Evolutionary conservation across 1,140 invertebrate species (phyloP).

Genomic region (Cydia pomonella): DNA sequence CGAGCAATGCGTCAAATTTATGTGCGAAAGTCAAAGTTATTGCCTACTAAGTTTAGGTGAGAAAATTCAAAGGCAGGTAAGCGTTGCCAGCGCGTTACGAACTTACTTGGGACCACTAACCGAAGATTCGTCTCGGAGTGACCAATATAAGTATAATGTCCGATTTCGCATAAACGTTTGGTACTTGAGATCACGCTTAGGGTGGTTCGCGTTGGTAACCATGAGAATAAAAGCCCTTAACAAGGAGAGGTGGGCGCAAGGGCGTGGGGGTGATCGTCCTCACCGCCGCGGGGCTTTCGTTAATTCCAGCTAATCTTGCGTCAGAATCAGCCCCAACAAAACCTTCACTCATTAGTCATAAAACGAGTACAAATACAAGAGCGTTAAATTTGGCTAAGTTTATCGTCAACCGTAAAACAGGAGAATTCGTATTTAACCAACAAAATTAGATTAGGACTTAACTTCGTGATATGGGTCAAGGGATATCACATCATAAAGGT

Average conservation of each 20-base stretch:
- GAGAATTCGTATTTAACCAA: neutral
- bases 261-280: constrained; percentile 23
- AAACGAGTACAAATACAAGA: constrained; percentile 37
- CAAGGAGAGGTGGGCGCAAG: constrained; percentile 25
- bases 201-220: neutral
- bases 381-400: constrained; percentile 36
- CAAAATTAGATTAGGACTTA: constrained; percentile 2
- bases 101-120: neutral
- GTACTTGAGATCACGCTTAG: neutral
- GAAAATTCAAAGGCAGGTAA: constrained; percentile 29
- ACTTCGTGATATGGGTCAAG: neutral
- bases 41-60: constrained; percentile 3
- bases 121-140: neutral
- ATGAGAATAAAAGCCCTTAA: constrained; percentile 11
- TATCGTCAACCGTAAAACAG: constrained; percentile 37
- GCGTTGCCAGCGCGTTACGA: neutral
- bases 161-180: neutral
- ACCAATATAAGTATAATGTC: neutral
- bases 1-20: constrained; percentile 24
- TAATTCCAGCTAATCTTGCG: constrained; percentile 46
- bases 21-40: constrained; percentile 20
- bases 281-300: constrained; percentile 36
- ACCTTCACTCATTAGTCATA: constrained; percentile 40
- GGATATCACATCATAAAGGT: neutral
- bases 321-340: constrained; percentile 44